phyloP scores from a whole-genome alignment of 2,113 vertebrate genomes.

The Macaca fascicularis region DNA sequence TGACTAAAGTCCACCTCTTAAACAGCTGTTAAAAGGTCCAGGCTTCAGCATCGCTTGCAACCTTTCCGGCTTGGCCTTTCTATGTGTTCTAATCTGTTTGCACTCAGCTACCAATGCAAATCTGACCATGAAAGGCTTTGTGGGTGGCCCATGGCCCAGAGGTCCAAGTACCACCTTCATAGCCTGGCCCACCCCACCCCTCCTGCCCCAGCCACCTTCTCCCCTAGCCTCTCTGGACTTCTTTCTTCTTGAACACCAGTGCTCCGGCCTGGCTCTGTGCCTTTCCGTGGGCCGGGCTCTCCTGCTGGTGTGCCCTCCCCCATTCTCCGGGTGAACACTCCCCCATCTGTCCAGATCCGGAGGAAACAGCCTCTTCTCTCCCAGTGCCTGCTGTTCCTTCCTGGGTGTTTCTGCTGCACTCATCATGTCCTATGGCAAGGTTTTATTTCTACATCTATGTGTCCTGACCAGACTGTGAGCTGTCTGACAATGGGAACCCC shows the following conservation, averaged over 20 bases:
- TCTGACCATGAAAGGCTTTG: not conserved
- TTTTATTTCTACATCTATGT: not conserved
- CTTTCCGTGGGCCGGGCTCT: not conserved
- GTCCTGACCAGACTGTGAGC: not conserved
- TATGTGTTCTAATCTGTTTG: not conserved
- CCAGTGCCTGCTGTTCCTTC: not conserved
- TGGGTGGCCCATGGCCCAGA: not conserved
- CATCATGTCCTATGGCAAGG: not conserved
- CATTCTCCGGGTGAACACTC: too few relatives aligned
- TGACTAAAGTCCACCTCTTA: not conserved
- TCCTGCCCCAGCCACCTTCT: not conserved
- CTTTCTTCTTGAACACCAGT: accelerated
- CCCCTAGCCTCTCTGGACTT: not conserved
- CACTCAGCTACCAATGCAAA: not conserved
- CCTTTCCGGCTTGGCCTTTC: not conserved
- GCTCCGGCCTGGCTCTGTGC: not conserved
- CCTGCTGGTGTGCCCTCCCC: not conserved
- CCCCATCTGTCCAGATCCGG: not conserved
- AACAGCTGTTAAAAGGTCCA: not conserved
- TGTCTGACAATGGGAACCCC: not conserved
- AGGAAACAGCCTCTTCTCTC: not conserved
- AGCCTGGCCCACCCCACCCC: not conserved
- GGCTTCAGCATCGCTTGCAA: accelerated
- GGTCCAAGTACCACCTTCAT: not conserved
- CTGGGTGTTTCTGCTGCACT: not conserved